phyloP scores from a whole-genome alignment of 2,797 vertebrate species.

The Podargus strigoides region DNA sequence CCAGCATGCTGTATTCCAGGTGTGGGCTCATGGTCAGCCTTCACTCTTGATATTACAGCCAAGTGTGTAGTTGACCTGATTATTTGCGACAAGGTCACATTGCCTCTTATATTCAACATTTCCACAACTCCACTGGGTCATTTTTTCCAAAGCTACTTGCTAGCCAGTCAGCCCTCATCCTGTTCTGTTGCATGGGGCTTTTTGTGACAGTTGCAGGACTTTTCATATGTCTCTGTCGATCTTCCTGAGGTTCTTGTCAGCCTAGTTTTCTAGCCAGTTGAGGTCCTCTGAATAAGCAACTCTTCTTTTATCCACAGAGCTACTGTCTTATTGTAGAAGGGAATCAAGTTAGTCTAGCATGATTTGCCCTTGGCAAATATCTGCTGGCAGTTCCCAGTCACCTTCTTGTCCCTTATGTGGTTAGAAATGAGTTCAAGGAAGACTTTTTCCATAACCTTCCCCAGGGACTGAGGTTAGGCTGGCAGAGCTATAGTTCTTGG shows the following conservation, averaged over 20 bases:
- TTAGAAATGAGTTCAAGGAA: background rate
- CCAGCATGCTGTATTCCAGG: background rate
- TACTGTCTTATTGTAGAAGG: background rate
- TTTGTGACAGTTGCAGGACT: background rate
- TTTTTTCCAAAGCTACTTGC: background rate
- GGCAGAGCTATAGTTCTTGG: background rate
- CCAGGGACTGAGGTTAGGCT: background rate
- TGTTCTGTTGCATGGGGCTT: accelerated
- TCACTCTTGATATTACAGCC: background rate
- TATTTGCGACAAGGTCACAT: background rate
- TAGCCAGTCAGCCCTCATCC: background rate
- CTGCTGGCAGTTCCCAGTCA: background rate
- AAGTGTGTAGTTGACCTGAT: background rate
- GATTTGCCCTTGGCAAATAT: background rate
- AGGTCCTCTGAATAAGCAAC: background rate
- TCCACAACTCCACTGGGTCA: background rate
- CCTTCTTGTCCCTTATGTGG: background rate
- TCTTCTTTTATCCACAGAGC: background rate
- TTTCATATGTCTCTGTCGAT: background rate
- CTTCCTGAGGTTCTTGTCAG: background rate
- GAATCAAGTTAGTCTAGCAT: background rate
- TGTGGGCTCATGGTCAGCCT: background rate
- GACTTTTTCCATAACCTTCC: background rate
- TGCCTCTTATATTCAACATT: background rate
- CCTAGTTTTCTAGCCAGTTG: background rate